Percentiles rank a stretch among this genome's conserved stretches.
phyloP scores from a whole-genome alignment of 2,113 vertebrate species.

The Gallinago media region DNA sequence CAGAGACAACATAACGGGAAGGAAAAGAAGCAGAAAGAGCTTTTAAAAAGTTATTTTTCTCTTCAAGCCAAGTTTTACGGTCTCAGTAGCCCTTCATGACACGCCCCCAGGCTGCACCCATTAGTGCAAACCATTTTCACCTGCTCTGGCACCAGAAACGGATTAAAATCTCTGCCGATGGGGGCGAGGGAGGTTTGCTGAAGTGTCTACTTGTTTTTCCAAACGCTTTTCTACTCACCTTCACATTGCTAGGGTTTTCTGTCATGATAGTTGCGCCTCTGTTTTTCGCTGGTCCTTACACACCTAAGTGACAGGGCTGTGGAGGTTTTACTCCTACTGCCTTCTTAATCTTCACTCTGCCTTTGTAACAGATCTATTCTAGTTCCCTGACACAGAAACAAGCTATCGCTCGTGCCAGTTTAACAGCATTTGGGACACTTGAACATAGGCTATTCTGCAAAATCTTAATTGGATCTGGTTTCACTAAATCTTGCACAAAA shows the following conservation, averaged over 20 bases:
- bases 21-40: not conserved
- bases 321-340: not conserved
- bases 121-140: not conserved
- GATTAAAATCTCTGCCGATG: not conserved
- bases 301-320: not conserved
- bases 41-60: not conserved
- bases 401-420: not conserved
- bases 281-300: not conserved
- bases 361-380: not conserved
- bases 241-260: not conserved
- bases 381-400: not conserved
- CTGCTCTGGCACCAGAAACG: not conserved
- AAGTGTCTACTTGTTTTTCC: not conserved
- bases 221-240: not conserved
- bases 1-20: not conserved
- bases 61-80: not conserved
- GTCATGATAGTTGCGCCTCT: accelerated
- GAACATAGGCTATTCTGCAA: not conserved
- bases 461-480: not conserved
- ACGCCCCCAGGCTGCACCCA: not conserved
- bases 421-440: not conserved
- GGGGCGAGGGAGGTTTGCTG: not conserved
- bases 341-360: not conserved
- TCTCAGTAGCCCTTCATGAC: not conserved
- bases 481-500: not conserved